Percentiles rank a stretch among this genome's conserved stretches.
phyloP scores from a whole-genome alignment of 2,113 vertebrate species.

The Rhadina sibilatrix region DNA sequence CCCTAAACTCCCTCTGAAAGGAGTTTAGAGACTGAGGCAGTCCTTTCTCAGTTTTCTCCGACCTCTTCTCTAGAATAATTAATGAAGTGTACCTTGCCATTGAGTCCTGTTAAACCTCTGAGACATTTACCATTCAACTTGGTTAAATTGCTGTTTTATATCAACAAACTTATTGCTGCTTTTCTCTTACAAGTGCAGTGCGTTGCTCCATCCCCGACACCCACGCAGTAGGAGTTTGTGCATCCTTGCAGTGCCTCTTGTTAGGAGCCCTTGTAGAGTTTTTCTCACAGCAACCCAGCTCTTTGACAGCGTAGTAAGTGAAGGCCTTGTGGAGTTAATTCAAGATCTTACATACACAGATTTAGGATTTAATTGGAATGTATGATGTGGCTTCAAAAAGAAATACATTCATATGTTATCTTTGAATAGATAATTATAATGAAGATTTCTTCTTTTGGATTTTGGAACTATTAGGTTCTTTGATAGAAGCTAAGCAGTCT shows the following conservation, averaged over 20 bases:
- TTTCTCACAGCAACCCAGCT: background rate
- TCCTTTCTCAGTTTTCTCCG: background rate
- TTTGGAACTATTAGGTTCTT: background rate
- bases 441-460: background rate
- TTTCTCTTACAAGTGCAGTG: background rate
- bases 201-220: accelerated
- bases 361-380: background rate
- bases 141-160: background rate
- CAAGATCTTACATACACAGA: background rate
- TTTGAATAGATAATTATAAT: background rate
- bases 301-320: background rate
- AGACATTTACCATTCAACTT: background rate
- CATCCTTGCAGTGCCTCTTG: background rate
- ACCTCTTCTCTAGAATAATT: background rate
- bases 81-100: background rate
- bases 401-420: background rate
- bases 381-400: background rate
- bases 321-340: background rate
- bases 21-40: background rate
- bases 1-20: background rate
- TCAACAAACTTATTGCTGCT: background rate
- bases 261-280: background rate
- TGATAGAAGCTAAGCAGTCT: background rate
- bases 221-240: accelerated
- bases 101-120: background rate